Evolutionary conservation across 2,113 vertebrate species (phyloP).

Genomic region (Misgurnus anguillicaudatus): DNA sequence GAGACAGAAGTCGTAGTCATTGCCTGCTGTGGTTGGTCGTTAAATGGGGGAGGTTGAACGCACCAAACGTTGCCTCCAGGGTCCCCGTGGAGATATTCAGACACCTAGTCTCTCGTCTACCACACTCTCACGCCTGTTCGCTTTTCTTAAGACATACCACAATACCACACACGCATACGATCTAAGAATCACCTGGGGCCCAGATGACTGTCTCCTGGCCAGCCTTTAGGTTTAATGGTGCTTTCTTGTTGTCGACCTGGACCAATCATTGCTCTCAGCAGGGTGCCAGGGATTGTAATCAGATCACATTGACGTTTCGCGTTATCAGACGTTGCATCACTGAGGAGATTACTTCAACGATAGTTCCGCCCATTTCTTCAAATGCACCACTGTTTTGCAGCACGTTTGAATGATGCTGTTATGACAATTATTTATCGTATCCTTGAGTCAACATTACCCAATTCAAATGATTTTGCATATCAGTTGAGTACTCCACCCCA

Average conservation of each 20-base stretch:
- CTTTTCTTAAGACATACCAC: conserved; percentile 31
- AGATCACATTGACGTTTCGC: neutral
- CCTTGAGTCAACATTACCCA: conserved; percentile 9
- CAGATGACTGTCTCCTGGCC: conserved; percentile 47
- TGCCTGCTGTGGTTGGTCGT: conserved; percentile 13
- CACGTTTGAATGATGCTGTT: conserved; percentile 18
- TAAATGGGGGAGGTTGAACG: conserved; percentile 25
- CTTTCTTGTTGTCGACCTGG: conserved; percentile 33
- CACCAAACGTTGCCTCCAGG: neutral
- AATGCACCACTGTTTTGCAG: neutral
- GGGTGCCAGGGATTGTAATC: conserved; percentile 27
- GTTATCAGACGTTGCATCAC: conserved; percentile 30
- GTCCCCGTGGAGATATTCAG: conserved; percentile 39
- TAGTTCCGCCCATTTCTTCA: neutral
- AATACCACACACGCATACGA: conserved; percentile 18
- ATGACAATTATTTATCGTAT: neutral
- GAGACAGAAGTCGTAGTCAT: conserved; percentile 8
- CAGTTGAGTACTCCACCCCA: conserved; percentile 14
- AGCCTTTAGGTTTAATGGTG: conserved; percentile 35
- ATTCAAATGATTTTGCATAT: conserved; percentile 17
- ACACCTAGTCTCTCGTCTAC: conserved; percentile 36
- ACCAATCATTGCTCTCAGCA: conserved; percentile 36
- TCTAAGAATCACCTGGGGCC: conserved; percentile 34
- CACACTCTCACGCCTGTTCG: conserved; percentile 2
- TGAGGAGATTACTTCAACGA: neutral